A percentile compares a stretch with the other conserved stretches of the same genome.
These are phyloP conservation scores for Eudorcas thomsonii DNA, from an alignment of 2,113 vertebrate genomes.

Conservation along the genomic window DNA sequence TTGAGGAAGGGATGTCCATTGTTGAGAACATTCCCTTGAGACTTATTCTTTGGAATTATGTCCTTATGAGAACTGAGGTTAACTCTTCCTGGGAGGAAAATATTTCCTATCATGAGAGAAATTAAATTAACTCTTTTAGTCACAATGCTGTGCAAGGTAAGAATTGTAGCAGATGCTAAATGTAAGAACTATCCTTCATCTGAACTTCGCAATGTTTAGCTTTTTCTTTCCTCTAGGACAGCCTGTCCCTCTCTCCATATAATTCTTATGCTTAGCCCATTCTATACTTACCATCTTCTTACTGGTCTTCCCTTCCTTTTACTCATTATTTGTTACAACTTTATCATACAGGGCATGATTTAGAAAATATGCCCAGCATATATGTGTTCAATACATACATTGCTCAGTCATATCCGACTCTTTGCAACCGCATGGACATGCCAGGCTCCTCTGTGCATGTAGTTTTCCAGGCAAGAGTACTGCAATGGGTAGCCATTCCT, in stretches of 20 bases:
- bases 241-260: not conserved
- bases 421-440: not conserved
- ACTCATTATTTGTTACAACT: not conserved
- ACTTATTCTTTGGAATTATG: slow-evolving; percentile 20
- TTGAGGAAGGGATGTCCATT: not conserved
- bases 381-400: not conserved
- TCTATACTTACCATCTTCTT: not conserved
- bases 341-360: not conserved
- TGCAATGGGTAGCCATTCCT: not conserved
- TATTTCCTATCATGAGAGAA: not conserved
- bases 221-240: slow-evolving; percentile 4
- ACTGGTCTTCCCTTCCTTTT: not conserved
- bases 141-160: not conserved
- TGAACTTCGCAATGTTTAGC: not conserved
- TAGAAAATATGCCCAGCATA: not conserved
- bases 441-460: not conserved
- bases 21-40: slow-evolving; percentile 5
- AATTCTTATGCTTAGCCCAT: not conserved
- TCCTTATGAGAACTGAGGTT: not conserved
- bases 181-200: not conserved
- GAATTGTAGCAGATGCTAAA: not conserved
- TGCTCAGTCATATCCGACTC: not conserved
- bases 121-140: slow-evolving; percentile 27
- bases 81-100: not conserved
- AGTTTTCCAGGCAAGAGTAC: not conserved